Conservation (phyloP, 2,797 vertebrate species). For the Falco peregrinus region DNA sequence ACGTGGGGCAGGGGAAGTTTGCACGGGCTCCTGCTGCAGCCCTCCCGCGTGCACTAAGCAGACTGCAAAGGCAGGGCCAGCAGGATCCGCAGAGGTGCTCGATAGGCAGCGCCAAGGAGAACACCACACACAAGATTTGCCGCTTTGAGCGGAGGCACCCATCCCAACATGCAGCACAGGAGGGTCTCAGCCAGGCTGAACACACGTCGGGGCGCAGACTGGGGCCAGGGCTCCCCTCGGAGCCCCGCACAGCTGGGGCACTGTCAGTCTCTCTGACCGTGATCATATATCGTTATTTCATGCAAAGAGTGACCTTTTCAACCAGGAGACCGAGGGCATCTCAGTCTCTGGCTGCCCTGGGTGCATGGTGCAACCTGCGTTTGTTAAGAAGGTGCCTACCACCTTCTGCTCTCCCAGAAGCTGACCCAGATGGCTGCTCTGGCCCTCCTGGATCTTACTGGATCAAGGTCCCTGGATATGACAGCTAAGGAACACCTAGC, state of each 20-base stretch:
- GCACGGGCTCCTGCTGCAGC: rapidly evolving
- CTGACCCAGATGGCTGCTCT: background rate
- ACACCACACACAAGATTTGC: too few relatives aligned
- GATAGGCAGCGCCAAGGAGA: background rate
- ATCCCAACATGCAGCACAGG: too few relatives aligned
- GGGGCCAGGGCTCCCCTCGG: background rate
- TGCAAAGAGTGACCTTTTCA: rapidly evolving
- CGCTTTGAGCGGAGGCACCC: background rate
- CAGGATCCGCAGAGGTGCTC: background rate
- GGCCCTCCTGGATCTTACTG: rapidly evolving
- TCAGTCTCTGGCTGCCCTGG: background rate
- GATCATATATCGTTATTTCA: too few relatives aligned
- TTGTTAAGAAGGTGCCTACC: background rate
- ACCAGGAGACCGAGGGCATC: background rate
- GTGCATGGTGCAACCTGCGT: rapidly evolving
- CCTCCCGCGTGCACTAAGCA: background rate
- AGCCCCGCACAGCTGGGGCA: background rate
- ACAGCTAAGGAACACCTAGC: background rate
- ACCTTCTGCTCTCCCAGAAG: background rate
- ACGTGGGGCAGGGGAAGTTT: background rate
- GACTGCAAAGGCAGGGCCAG: background rate
- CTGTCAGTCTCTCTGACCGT: background rate
- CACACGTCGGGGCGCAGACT: too few relatives aligned
- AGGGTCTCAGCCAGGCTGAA: too few relatives aligned
- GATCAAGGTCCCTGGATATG: background rate